Conservation (phyloP, 2,113 vertebrate genomes). For the Trogon melanurus region DNA sequence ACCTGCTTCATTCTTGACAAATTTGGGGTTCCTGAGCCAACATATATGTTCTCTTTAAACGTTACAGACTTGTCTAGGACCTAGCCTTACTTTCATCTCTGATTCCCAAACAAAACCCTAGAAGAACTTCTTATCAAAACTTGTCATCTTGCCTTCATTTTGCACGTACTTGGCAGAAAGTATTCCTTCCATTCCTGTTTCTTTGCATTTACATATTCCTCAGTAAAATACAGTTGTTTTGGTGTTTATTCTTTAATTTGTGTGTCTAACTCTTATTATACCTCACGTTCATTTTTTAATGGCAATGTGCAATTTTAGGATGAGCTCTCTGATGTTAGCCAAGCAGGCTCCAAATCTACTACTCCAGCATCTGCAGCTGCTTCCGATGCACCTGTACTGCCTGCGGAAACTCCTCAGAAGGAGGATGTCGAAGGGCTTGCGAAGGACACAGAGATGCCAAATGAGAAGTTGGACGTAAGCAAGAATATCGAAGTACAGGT, state of each 20-base stretch:
- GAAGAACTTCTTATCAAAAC: not conserved
- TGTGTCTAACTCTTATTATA: not conserved
- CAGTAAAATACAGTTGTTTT: not conserved
- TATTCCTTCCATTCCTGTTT: not conserved
- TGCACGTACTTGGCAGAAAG: not conserved
- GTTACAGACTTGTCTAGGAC: not conserved
- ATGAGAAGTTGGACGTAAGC: constrained; percentile 77
- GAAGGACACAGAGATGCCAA: constrained; percentile 74
- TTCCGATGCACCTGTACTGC: constrained; percentile 75
- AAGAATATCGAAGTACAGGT: constrained; percentile 82
- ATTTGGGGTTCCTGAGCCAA: not conserved
- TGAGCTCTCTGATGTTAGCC: constrained; percentile 85
- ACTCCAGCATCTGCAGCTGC: constrained; percentile 81
- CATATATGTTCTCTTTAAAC: not conserved
- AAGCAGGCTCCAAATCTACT: constrained; percentile 81
- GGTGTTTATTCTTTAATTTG: not conserved
- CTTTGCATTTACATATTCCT: not conserved
- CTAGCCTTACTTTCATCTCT: not conserved
- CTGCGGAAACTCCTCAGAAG: constrained; percentile 74
- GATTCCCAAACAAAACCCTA: not conserved
- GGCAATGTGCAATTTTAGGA: constrained; percentile 78
- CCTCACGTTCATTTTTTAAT: not conserved
- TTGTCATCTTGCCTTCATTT: not conserved
- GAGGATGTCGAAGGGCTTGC: constrained; percentile 75
- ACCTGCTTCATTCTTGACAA: not conserved